Base-by-base conservation (phyloP, 1,140 invertebrate genomes). In the Latrodectus geometricus region DNA sequence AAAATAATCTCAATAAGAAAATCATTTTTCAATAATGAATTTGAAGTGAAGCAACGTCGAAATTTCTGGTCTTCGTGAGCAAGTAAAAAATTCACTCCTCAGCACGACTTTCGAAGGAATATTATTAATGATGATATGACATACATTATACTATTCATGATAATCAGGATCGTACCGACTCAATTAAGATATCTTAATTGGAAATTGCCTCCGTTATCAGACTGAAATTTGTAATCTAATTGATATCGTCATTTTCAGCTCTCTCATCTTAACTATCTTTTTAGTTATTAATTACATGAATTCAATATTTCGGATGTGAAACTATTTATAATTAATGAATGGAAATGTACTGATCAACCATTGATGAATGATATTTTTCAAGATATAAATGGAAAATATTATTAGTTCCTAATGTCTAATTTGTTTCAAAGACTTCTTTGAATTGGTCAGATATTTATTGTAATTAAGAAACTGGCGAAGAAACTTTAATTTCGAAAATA, bases 151-250 rank as follows among this genome's bases (percentile, higher is more conserved):
- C n/a, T n/a, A 35, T 35, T 5, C 35, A 35, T 35, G 35, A 35
- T 35, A 1, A 35, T 35, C 35, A 3, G 35, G 5, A 35, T 35
- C 35, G 21, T 54, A 50, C 12, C 12, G 52, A n/a, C 50, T 35
- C 52, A 75, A 54, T 75, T 75, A 75, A 75, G 73, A 75, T 75
- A 75, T 20, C 52, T 20, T 75, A 75, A 75, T 75, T 75, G 73
- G 73, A 75, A 75, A 15, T 49, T 21, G 73, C 54, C 0, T 61
- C 2, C 54, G 54, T 17, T 17, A 61, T 17, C 54, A 61, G 54
- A 1, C 8, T 61, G 54, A 17, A 61, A 11, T 61, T 61, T 17
- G 54, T 61, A 4, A 61, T 8, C 54, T 61, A 61, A 61, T 61
- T 11, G 17, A 17, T 61, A 61, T 61, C 54, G 17, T 17, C 17